phyloP scores from a whole-genome alignment of 2,888 invertebrate species.

The Clistopyga incitator region DNA sequence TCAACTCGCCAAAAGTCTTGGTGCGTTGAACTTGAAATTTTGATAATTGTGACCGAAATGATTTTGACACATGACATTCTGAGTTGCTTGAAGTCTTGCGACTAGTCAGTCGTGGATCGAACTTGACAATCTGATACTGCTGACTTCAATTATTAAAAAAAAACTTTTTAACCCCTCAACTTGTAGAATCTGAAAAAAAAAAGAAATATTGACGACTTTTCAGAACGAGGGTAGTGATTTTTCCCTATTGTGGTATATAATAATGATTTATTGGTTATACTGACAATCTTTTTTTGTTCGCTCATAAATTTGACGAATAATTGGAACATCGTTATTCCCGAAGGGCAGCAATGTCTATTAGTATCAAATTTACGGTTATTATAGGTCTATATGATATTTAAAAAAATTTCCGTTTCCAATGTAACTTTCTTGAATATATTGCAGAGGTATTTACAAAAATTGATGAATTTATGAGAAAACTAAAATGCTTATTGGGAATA shows the following conservation, averaged over 20 bases:
- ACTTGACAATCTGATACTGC: not conserved
- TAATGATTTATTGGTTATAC: too few species aligned
- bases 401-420: too few species aligned
- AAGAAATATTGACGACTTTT: too few species aligned
- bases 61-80: not conserved
- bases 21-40: conserved; percentile 14
- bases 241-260: too few species aligned
- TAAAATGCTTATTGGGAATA: too few species aligned
- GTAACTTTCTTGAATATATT: too few species aligned
- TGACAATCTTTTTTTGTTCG: not conserved
- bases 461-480: too few species aligned
- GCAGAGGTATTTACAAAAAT: too few species aligned
- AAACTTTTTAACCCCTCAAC: not conserved
- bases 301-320: not conserved
- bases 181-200: too few species aligned
- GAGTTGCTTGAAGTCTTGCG: not conserved
- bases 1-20: not conserved
- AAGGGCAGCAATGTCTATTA: not conserved
- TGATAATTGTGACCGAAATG: not conserved
- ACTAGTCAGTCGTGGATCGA: not conserved
- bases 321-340: not conserved
- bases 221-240: too few species aligned
- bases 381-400: too few species aligned
- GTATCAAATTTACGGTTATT: too few species aligned
- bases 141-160: not conserved